Conservation (phyloP, 1,140 invertebrate genomes). For the Daktulosphaira vitifoliae region DNA sequence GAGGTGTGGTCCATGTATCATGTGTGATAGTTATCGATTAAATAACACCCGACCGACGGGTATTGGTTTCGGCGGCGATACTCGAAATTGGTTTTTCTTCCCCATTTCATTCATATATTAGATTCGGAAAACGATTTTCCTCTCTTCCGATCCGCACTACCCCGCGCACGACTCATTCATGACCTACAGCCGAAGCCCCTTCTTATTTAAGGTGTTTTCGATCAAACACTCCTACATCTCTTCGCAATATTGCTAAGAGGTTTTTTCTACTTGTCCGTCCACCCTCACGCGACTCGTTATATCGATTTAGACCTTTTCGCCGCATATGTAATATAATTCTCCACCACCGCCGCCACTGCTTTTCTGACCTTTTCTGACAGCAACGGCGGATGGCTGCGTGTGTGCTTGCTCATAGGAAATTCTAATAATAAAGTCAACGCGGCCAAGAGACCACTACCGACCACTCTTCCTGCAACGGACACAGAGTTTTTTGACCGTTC, state of each 20-base stretch:
- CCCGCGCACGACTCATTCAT: conserved; percentile 21
- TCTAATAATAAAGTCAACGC: conserved; percentile 33
- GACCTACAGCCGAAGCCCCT: conserved; percentile 26
- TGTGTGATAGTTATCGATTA: conserved; percentile 36
- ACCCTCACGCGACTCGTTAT: neutral
- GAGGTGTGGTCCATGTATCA: conserved; percentile 24
- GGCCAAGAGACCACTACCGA: neutral
- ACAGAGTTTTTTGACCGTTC: conserved; percentile 12
- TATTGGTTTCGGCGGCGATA: conserved; percentile 35
- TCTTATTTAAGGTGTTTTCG: conserved; percentile 34
- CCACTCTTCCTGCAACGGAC: neutral
- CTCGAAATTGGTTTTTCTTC: conserved; percentile 36
- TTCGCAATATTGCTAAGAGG: conserved; percentile 33
- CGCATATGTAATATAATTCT: conserved; percentile 33
- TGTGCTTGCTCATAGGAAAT: conserved; percentile 17
- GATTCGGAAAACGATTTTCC: conserved; percentile 35
- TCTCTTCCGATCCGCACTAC: neutral
- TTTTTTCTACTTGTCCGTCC: conserved; percentile 1
- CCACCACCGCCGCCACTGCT: neutral
- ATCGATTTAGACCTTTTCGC: conserved; percentile 32
- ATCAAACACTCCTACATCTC: conserved; percentile 34
- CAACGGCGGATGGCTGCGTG: neutral
- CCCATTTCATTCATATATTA: conserved; percentile 36
- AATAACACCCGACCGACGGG: conserved; percentile 35
- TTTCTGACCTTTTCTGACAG: conserved; percentile 2